These are phyloP conservation scores for Musca vetustissima DNA, from an alignment of 1,140 invertebrate genomes.

Conservation along the genomic window DNA sequence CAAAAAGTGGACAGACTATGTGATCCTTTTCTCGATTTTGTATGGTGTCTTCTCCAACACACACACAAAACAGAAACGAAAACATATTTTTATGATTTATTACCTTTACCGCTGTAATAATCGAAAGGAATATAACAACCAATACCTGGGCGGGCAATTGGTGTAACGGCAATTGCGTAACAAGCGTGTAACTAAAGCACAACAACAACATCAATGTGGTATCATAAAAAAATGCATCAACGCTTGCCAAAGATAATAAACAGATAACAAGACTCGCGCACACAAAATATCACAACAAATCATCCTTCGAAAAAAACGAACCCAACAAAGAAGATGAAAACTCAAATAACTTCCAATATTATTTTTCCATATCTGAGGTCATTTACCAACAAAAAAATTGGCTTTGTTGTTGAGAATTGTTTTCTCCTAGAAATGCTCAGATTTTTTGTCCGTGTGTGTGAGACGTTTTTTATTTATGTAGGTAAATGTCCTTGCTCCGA, in stretches of 20 bases:
- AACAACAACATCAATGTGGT: no score
- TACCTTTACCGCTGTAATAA: slow-evolving; percentile 43
- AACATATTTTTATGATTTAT: slow-evolving; percentile 55
- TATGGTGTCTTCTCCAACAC: background rate
- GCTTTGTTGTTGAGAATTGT: no score
- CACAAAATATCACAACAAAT: slow-evolving; percentile 44
- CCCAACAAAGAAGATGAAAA: background rate
- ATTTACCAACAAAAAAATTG: no score
- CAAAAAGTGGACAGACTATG: background rate
- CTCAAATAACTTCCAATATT: no score
- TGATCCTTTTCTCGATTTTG: background rate
- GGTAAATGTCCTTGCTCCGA: no score
- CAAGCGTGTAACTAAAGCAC: background rate
- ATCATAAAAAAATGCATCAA: no score
- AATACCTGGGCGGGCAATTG: background rate
- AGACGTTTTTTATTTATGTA: no score
- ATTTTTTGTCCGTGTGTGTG: no score
- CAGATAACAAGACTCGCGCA: slow-evolving; percentile 39
- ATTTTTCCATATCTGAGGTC: no score
- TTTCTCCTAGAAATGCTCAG: no score
- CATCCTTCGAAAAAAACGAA: slow-evolving; percentile 32
- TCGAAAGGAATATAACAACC: slow-evolving; percentile 32
- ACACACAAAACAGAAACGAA: slow-evolving; percentile 6
- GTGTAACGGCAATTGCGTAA: background rate
- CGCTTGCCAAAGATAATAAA: slow-evolving; percentile 15